Evolutionary conservation across 2,888 invertebrate species (phyloP).

Genomic region (Pinctada fucata): DNA sequence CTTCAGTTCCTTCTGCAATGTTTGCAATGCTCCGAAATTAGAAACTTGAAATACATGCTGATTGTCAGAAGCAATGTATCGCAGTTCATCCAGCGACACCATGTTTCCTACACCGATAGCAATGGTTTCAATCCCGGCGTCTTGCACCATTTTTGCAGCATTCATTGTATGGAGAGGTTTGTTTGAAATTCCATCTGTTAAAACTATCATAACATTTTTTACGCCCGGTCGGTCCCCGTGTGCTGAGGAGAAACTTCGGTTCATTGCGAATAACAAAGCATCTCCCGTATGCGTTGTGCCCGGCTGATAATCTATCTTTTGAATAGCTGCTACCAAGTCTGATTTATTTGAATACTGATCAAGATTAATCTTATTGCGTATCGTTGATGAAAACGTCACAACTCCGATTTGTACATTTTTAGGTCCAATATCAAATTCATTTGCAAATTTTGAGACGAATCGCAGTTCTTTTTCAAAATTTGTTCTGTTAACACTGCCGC

Average conservation of each 20-base stretch:
- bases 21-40: too few species aligned
- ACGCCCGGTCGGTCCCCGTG: conserved; percentile 54
- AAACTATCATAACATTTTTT: conserved; percentile 58
- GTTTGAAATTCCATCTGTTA: conserved; percentile 60
- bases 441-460: conserved; percentile 57
- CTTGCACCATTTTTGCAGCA: conserved; percentile 47
- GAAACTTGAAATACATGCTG: conserved; percentile 55
- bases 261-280: conserved; percentile 57
- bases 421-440: conserved; percentile 58
- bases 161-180: conserved; percentile 41
- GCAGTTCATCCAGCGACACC: conserved; percentile 51
- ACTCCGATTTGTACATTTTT: conserved; percentile 57
- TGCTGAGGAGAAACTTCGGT: conserved; percentile 52
- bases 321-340: conserved; percentile 50
- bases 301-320: conserved; percentile 52
- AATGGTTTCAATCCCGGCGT: conserved; percentile 46
- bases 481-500: conserved; percentile 50
- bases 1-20: too few species aligned
- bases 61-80: conserved; percentile 54
- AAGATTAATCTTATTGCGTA: conserved; percentile 57
- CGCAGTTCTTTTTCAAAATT: conserved; percentile 58
- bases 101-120: conserved; percentile 57
- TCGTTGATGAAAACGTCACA: conserved; percentile 52
- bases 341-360: conserved; percentile 48
- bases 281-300: conserved; percentile 64